These are phyloP conservation scores for Chlamydotis undulata DNA, from an alignment of 2,113 vertebrate genomes.

Conservation along the genomic window DNA sequence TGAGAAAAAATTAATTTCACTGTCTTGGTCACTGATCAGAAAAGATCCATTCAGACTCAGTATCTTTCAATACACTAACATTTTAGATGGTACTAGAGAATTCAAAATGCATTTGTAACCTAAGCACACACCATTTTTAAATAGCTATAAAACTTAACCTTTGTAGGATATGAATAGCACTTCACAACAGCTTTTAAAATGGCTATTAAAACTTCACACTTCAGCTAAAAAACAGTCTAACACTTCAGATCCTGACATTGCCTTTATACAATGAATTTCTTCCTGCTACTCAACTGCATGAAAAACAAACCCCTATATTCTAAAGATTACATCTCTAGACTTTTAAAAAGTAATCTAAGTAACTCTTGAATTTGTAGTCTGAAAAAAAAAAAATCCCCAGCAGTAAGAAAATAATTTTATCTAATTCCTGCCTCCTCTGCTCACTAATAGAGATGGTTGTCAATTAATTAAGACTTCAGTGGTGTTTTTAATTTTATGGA, in stretches of 20 bases:
- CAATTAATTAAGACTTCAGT: background rate
- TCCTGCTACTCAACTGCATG: background rate
- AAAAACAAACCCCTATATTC: background rate
- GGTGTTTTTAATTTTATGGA: background rate
- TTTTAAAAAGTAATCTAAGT: background rate
- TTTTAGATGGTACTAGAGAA: background rate
- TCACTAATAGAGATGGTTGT: background rate
- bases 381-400: background rate
- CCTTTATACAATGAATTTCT: background rate
- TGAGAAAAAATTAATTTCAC: background rate
- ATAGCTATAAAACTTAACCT: conserved; percentile 45
- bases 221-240: background rate
- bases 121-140: background rate
- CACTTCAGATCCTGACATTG: background rate
- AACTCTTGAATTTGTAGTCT: background rate
- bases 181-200: conserved; percentile 34
- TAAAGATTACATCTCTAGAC: background rate
- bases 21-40: background rate
- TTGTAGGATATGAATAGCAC: background rate
- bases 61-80: background rate
- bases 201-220: conserved; percentile 12
- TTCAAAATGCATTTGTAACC: background rate
- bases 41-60: background rate
- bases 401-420: background rate
- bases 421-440: background rate